Percentiles rank a stretch among this genome's conserved stretches.
phyloP scores from a whole-genome alignment of 1,140 invertebrate genomes.

The Zophobas atratus region DNA sequence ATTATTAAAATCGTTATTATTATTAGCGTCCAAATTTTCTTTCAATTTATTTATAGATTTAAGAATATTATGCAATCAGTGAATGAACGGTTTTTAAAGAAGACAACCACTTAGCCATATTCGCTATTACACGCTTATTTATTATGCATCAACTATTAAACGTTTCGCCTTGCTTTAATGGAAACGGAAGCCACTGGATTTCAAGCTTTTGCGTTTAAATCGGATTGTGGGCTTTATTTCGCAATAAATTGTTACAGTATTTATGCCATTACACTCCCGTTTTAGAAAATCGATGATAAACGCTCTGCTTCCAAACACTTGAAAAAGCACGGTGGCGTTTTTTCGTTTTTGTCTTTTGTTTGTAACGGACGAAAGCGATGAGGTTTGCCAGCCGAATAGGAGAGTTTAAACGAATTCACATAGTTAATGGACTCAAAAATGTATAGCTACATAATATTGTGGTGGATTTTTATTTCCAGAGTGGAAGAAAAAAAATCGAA shows the following conservation, averaged over 20 bases:
- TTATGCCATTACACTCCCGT: background rate
- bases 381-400: too few species aligned
- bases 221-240: slow-evolving; percentile 2
- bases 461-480: too few species aligned
- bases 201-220: background rate
- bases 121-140: background rate
- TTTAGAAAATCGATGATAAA: background rate
- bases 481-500: too few species aligned
- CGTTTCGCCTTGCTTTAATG: background rate
- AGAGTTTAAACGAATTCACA: too few species aligned
- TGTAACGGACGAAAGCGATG: too few species aligned
- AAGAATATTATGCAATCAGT: background rate
- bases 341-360: too few species aligned
- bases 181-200: background rate
- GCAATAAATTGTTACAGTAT: background rate
- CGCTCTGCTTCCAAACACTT: background rate
- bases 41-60: too few species aligned
- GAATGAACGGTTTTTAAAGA: background rate
- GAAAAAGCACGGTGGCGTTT: too few species aligned
- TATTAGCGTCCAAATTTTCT: too few species aligned
- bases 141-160: background rate
- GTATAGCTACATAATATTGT: too few species aligned
- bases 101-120: background rate
- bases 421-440: too few species aligned
- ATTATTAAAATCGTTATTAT: too few species aligned